These are phyloP conservation scores for Drosophila lacicola DNA, from an alignment of 2,888 invertebrate genomes.

Conservation along the genomic window DNA sequence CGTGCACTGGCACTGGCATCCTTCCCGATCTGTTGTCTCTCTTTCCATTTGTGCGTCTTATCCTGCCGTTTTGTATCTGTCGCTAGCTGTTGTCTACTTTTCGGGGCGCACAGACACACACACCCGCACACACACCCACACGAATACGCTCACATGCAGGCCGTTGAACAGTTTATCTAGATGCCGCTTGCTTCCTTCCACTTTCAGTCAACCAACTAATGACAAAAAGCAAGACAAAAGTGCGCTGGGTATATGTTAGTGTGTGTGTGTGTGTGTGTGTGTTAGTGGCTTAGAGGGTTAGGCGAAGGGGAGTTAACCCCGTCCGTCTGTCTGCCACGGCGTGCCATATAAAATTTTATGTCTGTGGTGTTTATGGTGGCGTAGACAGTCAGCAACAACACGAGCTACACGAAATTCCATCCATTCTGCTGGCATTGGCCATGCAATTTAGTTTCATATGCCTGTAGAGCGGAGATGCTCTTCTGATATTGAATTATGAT, in stretches of 20 bases:
- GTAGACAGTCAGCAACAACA: slow-evolving; percentile 53
- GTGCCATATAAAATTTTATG: slow-evolving; percentile 76
- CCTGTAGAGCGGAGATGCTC: slow-evolving; percentile 58
- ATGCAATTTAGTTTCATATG: slow-evolving; percentile 74
- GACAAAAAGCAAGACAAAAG: slow-evolving; percentile 77
- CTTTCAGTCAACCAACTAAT: slow-evolving; percentile 67
- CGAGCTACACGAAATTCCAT: slow-evolving; percentile 14
- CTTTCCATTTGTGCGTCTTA: slow-evolving; percentile 57
- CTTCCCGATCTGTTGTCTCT: slow-evolving; percentile 39
- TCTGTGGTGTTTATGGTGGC: slow-evolving; percentile 64
- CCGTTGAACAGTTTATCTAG: slow-evolving; percentile 78
- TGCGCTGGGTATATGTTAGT: slow-evolving; percentile 34
- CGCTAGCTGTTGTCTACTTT: slow-evolving; percentile 71
- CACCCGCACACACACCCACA: slow-evolving; percentile 11
- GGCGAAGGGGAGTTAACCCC: slow-evolving; percentile 16
- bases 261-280: slow-evolving; percentile 18
- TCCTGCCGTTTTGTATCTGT: slow-evolving; percentile 74
- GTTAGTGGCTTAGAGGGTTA: slow-evolving; percentile 5
- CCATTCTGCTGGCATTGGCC: slow-evolving; percentile 51
- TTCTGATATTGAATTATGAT: slow-evolving; percentile 77
- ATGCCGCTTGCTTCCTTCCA: slow-evolving; percentile 55
- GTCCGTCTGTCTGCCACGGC: slow-evolving; percentile 39
- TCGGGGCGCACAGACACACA: slow-evolving; percentile 41
- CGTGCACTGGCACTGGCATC: slow-evolving; percentile 55
- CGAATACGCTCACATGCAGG: slow-evolving; percentile 60